Conservation (phyloP, 2,113 vertebrate genomes). For the Oncorhynchus nerka region DNA sequence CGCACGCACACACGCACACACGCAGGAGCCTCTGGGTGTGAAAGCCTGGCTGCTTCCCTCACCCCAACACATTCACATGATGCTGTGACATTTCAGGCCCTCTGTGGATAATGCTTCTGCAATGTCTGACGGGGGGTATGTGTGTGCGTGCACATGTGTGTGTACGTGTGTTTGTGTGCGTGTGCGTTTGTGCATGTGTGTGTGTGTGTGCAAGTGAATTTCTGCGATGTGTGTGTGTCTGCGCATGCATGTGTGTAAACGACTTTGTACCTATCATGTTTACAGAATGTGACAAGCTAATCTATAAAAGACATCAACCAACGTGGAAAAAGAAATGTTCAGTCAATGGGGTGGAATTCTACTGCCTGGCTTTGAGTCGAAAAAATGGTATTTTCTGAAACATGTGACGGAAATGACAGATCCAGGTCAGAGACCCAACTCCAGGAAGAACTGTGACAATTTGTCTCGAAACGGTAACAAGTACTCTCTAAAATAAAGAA, state of each 20-base stretch:
- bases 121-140: background rate
- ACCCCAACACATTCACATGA: background rate
- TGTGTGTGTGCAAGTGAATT: too few species aligned
- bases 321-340: slow-evolving; percentile 1
- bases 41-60: background rate
- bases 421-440: background rate
- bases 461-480: too few species aligned
- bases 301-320: background rate
- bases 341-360: slow-evolving; percentile 22
- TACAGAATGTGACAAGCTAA: slow-evolving; percentile 37
- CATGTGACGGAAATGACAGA: slow-evolving; percentile 25
- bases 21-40: too few species aligned
- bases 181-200: too few species aligned
- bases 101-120: background rate
- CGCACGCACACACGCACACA: background rate
- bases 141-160: too few species aligned
- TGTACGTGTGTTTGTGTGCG: too few species aligned
- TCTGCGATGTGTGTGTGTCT: too few species aligned
- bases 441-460: too few species aligned
- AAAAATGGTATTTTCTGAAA: slow-evolving; percentile 19
- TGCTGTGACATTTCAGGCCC: slow-evolving; percentile 5
- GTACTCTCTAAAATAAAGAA: too few species aligned
- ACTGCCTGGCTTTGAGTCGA: slow-evolving; percentile 9
- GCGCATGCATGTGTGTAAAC: too few species aligned
- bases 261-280: slow-evolving; percentile 10